Evolutionary conservation across 2,113 vertebrate species (phyloP), one percentile per base, ranked within the genome.

Genomic region (Leptobrachium ailaonicum): DNA sequence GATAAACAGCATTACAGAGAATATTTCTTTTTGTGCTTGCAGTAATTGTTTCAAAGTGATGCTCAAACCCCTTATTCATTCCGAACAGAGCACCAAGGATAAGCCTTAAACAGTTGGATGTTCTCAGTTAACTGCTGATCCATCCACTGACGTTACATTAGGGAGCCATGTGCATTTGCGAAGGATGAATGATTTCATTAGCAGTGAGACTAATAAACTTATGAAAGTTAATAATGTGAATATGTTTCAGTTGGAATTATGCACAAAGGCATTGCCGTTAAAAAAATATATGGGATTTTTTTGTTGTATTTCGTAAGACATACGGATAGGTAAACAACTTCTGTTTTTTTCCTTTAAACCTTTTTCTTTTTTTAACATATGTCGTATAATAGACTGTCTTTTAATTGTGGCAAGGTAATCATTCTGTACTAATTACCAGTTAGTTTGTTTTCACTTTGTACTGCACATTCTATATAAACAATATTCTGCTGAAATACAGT

Each of bases 211-310:
- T 92, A 92, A 93, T 92, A 92, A 91, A 94, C 92, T 92, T 93
- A 91, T 90, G 90, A 92, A 92, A 93, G 93, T 93, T 93, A 94
- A 93, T 91, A 93, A 92, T 91, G 92, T 91, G 91, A 92, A 92
- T 92, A 93, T 92, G 93, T 93, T 93, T 93, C 91, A 90, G 90
- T 91, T 92, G 91, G 89, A 92, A 92, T 91, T 90, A 89, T 88
- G 86, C 87, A 88, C 85, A 86, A 84, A 87, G 88, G 89, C 86
- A 84, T 88, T 87, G 64, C 58, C 12, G 41, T 10, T 80, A 4
- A 32, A 41, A 73, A 87, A 85, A 84, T 89, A 88, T 83, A 76
- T 83, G 47, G 66, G 44, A 64, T 64, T 45, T 32, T 32, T 32
- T 32, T 32, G 20, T 32, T 32, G 20, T 32, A 1, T 32, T 32